phyloP scores from a whole-genome alignment of 2,888 invertebrate species.

The Sphaerophoria taeniata region DNA sequence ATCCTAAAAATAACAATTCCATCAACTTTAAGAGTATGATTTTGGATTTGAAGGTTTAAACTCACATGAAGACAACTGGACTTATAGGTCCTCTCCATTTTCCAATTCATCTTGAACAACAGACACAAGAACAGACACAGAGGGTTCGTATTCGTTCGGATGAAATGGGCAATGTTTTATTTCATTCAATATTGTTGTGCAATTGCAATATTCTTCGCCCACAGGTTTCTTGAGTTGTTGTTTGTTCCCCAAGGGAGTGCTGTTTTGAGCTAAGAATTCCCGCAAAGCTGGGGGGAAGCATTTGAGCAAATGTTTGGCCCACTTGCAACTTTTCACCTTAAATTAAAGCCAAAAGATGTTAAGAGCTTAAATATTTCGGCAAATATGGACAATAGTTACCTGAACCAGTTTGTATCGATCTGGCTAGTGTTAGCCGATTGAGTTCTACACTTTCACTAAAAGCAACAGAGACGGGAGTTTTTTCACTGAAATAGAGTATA shows the following conservation, averaged over 20 bases:
- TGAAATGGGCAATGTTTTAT: conserved; percentile 98
- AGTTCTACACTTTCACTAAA: conserved; percentile 98
- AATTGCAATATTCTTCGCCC: conserved; percentile 97
- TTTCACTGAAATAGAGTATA: conserved; percentile 95
- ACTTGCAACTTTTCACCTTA: conserved; percentile 83
- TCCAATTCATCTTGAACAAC: conserved; percentile 97
- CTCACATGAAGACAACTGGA: conserved; percentile 96
- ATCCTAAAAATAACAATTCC: conserved; percentile 88
- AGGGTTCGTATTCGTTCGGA: conserved; percentile 96
- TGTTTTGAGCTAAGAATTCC: conserved; percentile 95
- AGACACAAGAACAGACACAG: conserved; percentile 95
- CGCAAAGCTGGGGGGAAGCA: conserved; percentile 95
- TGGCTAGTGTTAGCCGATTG: conserved; percentile 94
- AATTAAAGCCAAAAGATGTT: neutral
- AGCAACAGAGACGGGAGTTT: conserved; percentile 88
- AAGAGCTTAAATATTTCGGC: neutral
- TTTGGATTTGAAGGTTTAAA: conserved; percentile 34
- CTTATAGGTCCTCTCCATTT: conserved; percentile 96
- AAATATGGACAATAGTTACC: conserved; percentile 79
- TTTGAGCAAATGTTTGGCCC: conserved; percentile 96
- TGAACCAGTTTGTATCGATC: conserved; percentile 96
- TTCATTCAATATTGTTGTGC: conserved; percentile 98
- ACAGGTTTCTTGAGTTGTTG: conserved; percentile 95
- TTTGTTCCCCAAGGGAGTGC: conserved; percentile 94
- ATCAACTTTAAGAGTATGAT: too few species aligned